Evolutionary conservation across 1,140 invertebrate genomes (phyloP), one percentile per base, ranked within the genome.

Genomic region (Pseudomyrmex gracilis): DNA sequence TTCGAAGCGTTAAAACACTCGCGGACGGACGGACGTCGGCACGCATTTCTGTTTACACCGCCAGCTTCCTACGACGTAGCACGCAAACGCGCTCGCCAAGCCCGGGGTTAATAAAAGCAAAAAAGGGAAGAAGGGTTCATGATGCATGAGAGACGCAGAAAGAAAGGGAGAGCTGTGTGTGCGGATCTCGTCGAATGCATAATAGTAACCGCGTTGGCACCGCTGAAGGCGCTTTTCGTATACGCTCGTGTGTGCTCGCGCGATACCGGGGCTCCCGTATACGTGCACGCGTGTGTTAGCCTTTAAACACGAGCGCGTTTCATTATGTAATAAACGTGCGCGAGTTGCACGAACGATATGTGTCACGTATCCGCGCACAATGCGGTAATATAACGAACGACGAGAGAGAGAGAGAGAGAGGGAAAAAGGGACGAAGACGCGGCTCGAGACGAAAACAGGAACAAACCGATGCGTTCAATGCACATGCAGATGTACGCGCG

Each of bases 311-410:
- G 74, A 77, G 63, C 63, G 74, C 74, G 74, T 77, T 63, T 77
- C 74, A 77, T 77, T 77, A 77, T 77, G 63, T 77, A 77, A 77
- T 68, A 77, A 77, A 77, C 74, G 74, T 77, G 63, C 74, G 49
- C 63, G 77, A 82, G 55, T 43, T 61, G 53, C 67, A 82, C 74
- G 74, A 82, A 61, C 77, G 77, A 82, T 61, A 82, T 61, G 77
- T 82, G 77, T 60, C 77, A 82, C 68, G 68, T 82, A 82, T 82
- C 34, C 34, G 57, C 77, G 66, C 12, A 82, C 67, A 73, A 70
- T 82, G 55, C 67, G 61, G 45, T 49, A 82, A 82, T 34, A 34
- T 82, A 82, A 82, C 67, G 53, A 82, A 45, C 22, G 57, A 82
- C 45, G 67, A 58, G 67, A 47, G 68, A 20, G 45, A 70, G 51